phyloP scores from a whole-genome alignment of 2,888 invertebrate species.

The Acrocera orbiculus region DNA sequence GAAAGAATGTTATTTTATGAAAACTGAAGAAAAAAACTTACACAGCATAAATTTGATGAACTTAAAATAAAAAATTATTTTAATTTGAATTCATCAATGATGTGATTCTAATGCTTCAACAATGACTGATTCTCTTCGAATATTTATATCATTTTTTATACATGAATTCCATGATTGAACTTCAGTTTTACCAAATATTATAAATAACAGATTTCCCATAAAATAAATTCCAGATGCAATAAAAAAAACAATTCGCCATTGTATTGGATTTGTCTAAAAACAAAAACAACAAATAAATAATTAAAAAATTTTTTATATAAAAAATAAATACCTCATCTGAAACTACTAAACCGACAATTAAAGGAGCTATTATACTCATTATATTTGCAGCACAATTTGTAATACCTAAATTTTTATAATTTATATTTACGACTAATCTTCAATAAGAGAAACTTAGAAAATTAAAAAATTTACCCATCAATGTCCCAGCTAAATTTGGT shows the following conservation, averaged over 20 bases:
- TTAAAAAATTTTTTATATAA: background rate
- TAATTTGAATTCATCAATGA: no score
- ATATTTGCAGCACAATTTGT: conserved; percentile 65
- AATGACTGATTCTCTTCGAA: conserved; percentile 7
- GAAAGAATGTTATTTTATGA: no score
- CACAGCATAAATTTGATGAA: no score
- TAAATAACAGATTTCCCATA: conserved; percentile 47
- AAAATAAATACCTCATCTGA: conserved; percentile 45
- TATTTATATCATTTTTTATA: background rate
- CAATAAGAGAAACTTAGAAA: no score
- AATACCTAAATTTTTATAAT: no score
- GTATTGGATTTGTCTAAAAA: conserved; percentile 41
- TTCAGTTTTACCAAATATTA: conserved; percentile 47
- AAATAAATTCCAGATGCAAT: conserved; percentile 52
- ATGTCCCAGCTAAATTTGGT: conserved; percentile 63
- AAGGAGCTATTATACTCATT: conserved; percentile 61
- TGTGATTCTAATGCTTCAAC: conserved; percentile 10
- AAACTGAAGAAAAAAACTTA: no score
- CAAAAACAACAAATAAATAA: conserved; percentile 16
- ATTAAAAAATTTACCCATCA: no score
- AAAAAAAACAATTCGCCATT: conserved; percentile 63
- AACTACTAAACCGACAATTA: conserved; percentile 52
- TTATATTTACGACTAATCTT: no score
- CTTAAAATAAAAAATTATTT: no score
- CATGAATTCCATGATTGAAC: conserved; percentile 49